phyloP scores from a whole-genome alignment of 2,888 invertebrate genomes.

The Malthinus flaveolus region DNA sequence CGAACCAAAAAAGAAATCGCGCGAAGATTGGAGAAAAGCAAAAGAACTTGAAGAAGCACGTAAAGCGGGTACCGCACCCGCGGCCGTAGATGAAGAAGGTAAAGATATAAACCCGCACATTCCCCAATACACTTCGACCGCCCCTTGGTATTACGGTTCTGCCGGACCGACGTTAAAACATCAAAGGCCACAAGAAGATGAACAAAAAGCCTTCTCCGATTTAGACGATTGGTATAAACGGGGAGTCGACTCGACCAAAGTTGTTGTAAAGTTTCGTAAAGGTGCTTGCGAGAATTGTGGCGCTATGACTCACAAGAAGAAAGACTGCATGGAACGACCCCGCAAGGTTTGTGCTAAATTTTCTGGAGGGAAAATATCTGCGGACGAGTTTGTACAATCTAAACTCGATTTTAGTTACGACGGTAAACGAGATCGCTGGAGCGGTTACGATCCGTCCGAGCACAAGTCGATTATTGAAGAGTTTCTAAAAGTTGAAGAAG shows the following conservation, averaged over 20 bases:
- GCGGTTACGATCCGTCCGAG: constrained; percentile 89
- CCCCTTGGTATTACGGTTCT: constrained; percentile 97
- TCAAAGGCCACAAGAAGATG: constrained; percentile 94
- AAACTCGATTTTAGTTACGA: constrained; percentile 84
- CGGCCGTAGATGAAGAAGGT: constrained; percentile 82
- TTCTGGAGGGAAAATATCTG: constrained; percentile 82
- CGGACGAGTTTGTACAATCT: constrained; percentile 89
- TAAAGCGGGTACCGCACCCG: constrained; percentile 93
- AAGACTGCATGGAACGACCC: constrained; percentile 96
- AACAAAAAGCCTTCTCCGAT: constrained; percentile 68
- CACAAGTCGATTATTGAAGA: constrained; percentile 91
- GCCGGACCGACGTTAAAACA: constrained; percentile 94
- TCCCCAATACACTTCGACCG: constrained; percentile 97
- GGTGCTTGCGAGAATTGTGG: constrained; percentile 99
- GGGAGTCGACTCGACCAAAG: constrained; percentile 76
- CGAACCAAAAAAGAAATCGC: constrained; percentile 82
- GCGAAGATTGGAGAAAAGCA: constrained; percentile 96
- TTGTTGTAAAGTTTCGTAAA: constrained; percentile 82
- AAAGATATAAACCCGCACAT: constrained; percentile 99
- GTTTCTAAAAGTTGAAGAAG: constrained; percentile 90
- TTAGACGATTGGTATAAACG: constrained; percentile 86
- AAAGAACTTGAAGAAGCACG: constrained; percentile 98
- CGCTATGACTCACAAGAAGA: constrained; percentile 92
- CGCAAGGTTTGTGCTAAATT: constrained; percentile 91
- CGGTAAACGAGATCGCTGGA: constrained; percentile 96